These are phyloP conservation scores for Ferdinandea cuprea DNA, from an alignment of 2,888 invertebrate species.

Conservation along the genomic window DNA sequence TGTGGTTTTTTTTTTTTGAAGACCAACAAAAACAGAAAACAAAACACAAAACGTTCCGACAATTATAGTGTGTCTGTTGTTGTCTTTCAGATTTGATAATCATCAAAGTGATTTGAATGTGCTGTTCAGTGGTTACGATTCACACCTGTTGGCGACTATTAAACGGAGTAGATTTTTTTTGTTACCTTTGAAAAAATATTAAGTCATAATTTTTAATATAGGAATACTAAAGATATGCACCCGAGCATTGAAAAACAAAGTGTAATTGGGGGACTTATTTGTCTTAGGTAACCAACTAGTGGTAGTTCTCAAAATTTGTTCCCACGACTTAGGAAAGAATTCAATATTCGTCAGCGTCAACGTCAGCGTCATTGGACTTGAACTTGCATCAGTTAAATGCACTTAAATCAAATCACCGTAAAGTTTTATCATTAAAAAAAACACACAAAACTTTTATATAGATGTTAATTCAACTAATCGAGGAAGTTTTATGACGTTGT, in stretches of 20 bases:
- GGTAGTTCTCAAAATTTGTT: too few relatives aligned
- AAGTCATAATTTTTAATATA: too few relatives aligned
- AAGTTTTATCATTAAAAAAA: conserved; percentile 8
- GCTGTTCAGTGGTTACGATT: conserved; percentile 42
- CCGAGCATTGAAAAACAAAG: too few relatives aligned
- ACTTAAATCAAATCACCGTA: background rate
- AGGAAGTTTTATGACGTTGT: conserved; percentile 31
- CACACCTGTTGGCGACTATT: conserved; percentile 49
- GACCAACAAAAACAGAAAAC: conserved; percentile 9
- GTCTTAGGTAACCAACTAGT: too few relatives aligned
- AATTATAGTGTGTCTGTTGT: conserved; percentile 46
- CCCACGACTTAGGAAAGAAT: too few relatives aligned
- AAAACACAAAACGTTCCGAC: conserved; percentile 53
- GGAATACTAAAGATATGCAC: background rate
- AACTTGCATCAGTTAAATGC: conserved; percentile 12
- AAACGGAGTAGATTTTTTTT: too few relatives aligned
- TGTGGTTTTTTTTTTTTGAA: conserved; percentile 20
- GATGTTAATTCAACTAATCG: conserved; percentile 49
- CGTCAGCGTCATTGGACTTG: background rate
- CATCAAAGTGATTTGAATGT: conserved; percentile 51
- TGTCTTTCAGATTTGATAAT: conserved; percentile 53
- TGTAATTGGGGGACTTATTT: too few relatives aligned
- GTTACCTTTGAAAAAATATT: too few relatives aligned
- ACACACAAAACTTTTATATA: conserved; percentile 18
- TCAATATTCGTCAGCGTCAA: background rate